These are phyloP conservation scores for Tuberolachnus salignus DNA, from an alignment of 2,888 invertebrate species.

Conservation along the genomic window DNA sequence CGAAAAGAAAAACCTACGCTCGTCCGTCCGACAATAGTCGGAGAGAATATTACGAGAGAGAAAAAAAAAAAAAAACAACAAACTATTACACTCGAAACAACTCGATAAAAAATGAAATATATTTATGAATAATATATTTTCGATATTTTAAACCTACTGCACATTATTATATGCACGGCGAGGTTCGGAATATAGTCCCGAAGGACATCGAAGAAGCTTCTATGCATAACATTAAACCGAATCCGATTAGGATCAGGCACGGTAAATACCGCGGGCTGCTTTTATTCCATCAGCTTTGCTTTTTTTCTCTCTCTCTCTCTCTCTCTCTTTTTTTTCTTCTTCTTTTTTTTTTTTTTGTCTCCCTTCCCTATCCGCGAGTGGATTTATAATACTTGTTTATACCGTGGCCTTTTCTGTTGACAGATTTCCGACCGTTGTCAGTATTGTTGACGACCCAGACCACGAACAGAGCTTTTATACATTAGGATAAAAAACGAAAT, in stretches of 20 bases:
- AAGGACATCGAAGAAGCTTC: slow-evolving; percentile 27
- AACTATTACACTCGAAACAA: too few species aligned
- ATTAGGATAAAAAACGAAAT: slow-evolving; percentile 10
- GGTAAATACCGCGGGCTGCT: slow-evolving; percentile 51
- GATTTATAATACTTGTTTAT: slow-evolving; percentile 51
- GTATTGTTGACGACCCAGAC: slow-evolving; percentile 26
- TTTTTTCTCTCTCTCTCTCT: too few species aligned
- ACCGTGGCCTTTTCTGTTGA: slow-evolving; percentile 26
- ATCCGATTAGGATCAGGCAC: slow-evolving; percentile 49
- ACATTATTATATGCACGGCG: background rate
- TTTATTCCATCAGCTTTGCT: slow-evolving; percentile 35
- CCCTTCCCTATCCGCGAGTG: slow-evolving; percentile 39
- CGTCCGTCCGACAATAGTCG: too few species aligned
- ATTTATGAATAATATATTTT: background rate
- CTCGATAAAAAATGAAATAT: too few species aligned
- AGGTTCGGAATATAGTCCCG: slow-evolving; percentile 22
- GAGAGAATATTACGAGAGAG: too few species aligned
- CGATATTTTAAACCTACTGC: slow-evolving; percentile 12
- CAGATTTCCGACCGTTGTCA: slow-evolving; percentile 29
- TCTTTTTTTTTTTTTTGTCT: too few species aligned
- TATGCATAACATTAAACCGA: slow-evolving; percentile 45
- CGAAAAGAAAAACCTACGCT: too few species aligned
- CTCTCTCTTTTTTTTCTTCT: slow-evolving; percentile 19
- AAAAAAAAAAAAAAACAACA: too few species aligned
- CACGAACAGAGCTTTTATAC: background rate